Evolutionary conservation across 2,797 vertebrate species (phyloP).

Genomic region (Liparis tanakae): DNA sequence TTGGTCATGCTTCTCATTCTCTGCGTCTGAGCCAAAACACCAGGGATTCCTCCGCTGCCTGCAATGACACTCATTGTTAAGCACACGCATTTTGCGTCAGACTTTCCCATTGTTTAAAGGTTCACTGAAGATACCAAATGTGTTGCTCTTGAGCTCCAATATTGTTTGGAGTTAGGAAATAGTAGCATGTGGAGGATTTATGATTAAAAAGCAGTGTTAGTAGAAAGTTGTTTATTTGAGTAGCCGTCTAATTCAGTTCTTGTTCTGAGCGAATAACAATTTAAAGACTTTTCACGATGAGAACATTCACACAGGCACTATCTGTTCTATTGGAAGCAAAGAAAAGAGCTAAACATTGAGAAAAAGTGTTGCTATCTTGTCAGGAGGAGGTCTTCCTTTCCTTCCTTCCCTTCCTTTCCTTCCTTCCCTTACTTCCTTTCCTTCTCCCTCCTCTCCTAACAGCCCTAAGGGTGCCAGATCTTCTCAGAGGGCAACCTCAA

Average conservation of each 20-base stretch:
- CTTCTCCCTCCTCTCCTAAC: constrained; percentile 6
- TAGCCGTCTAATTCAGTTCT: neutral
- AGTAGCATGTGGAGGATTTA: neutral
- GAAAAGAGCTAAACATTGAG: neutral
- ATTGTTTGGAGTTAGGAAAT: neutral
- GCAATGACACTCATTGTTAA: constrained; percentile 52
- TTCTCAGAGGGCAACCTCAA: constrained; percentile 33
- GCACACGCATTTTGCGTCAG: constrained; percentile 21
- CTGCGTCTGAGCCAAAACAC: constrained; percentile 47
- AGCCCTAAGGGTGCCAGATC: constrained; percentile 22
- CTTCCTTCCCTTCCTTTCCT: constrained; percentile 22
- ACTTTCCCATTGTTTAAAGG: constrained; percentile 35
- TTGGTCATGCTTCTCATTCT: constrained; percentile 51
- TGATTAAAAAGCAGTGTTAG: neutral
- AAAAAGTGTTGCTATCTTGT: constrained; percentile 37
- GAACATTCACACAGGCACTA: constrained; percentile 39
- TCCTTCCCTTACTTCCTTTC: constrained; percentile 25
- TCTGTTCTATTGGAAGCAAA: constrained; percentile 38
- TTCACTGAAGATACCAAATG: neutral
- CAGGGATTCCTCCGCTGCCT: constrained; percentile 42
- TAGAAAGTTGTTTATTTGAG: neutral
- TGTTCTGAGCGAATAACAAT: too few species aligned
- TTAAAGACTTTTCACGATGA: neutral
- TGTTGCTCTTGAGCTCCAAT: neutral
- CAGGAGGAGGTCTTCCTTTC: constrained; percentile 20